A percentile compares a stretch with the other conserved stretches of the same genome.
phyloP scores from a whole-genome alignment of 2,113 vertebrate species.

The Steatornis caripensis region DNA sequence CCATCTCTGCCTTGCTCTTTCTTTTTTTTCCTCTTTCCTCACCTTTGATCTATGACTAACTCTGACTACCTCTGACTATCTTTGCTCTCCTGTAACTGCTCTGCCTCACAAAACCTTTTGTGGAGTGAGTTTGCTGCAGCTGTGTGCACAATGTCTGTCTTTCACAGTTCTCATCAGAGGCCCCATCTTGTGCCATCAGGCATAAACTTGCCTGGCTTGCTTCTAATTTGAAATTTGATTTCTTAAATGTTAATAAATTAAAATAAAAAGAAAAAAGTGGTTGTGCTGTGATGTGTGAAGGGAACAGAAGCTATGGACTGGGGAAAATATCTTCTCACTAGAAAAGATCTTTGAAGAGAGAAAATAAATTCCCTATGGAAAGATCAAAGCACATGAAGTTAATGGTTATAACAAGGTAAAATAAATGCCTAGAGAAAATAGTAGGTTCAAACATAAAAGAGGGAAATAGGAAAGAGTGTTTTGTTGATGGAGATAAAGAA shows the following conservation, averaged over 20 bases:
- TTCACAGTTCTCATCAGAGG: not conserved
- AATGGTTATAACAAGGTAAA: not conserved
- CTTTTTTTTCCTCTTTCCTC: not conserved
- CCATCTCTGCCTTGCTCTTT: not conserved
- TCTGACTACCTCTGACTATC: not conserved
- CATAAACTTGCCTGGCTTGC: not conserved
- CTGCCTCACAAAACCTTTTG: not conserved
- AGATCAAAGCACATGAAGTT: not conserved
- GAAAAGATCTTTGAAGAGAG: not conserved
- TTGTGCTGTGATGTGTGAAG: not conserved
- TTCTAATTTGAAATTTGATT: not conserved
- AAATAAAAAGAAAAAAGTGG: not conserved
- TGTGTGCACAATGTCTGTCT: not conserved
- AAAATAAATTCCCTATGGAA: not conserved
- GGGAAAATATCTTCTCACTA: not conserved
- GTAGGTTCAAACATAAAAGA: not conserved
- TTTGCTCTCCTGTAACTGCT: not conserved
- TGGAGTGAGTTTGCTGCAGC: not conserved
- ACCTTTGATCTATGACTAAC: not conserved
- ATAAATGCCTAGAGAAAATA: conserved; percentile 2
- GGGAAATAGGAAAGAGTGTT: not conserved
- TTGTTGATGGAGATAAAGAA: not conserved
- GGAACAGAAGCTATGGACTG: not conserved
- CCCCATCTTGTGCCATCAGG: not conserved
- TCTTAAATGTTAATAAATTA: not conserved